Evolutionary conservation across 1,140 invertebrate species (phyloP).

Genomic region (Drosophila suzukii): DNA sequence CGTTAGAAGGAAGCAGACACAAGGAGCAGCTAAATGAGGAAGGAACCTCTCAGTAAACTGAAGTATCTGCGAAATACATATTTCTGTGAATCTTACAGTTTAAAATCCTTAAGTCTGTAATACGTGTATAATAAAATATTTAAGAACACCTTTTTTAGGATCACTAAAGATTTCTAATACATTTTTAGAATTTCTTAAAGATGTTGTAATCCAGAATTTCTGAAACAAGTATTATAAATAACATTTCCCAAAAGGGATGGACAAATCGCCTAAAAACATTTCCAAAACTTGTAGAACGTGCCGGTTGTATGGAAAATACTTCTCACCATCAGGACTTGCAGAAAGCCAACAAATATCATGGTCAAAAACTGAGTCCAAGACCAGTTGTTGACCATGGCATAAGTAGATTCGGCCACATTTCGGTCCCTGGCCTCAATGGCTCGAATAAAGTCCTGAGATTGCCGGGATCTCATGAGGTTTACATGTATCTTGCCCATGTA

Average conservation of each 20-base stretch:
- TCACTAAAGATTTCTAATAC: no score
- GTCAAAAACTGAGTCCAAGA: slow-evolving; percentile 88
- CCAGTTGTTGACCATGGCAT: slow-evolving; percentile 89
- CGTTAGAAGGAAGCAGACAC: slow-evolving; percentile 12
- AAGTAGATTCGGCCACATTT: slow-evolving; percentile 90
- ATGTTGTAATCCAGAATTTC: no score
- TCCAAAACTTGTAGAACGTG: slow-evolving; percentile 85
- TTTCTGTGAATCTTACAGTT: not conserved
- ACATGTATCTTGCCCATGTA: slow-evolving; percentile 86
- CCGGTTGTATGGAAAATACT: slow-evolving; percentile 89
- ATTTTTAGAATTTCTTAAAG: no score
- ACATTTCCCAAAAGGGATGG: no score
- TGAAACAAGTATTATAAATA: no score
- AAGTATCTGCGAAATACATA: not conserved
- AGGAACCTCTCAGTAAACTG: not conserved
- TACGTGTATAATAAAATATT: no score
- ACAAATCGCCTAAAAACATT: slow-evolving; percentile 47
- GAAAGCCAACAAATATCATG: slow-evolving; percentile 89
- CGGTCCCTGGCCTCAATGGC: slow-evolving; percentile 91
- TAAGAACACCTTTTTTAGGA: no score
- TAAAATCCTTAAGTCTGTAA: no score
- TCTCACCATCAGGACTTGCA: slow-evolving; percentile 88
- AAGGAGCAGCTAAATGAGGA: slow-evolving; percentile 11
- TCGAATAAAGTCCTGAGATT: slow-evolving; percentile 89
- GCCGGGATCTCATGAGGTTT: slow-evolving; percentile 87